phyloP scores from a whole-genome alignment of 2,797 vertebrate species.

The Pelodytes ibericus region DNA sequence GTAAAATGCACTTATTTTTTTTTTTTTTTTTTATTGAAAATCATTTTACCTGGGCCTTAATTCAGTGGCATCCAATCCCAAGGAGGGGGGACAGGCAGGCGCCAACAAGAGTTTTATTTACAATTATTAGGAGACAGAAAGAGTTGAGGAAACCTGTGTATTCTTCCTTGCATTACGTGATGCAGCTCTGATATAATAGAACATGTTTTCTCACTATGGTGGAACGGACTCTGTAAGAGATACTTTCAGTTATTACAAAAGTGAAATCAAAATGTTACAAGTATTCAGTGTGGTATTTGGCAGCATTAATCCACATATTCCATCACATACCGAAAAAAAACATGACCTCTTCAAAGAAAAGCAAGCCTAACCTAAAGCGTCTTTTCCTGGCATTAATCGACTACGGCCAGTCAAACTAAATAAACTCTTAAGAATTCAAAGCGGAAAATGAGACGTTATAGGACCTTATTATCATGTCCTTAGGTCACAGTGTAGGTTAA shows the following conservation, averaged over 20 bases:
- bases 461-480: slow-evolving; percentile 70
- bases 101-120: too few species aligned
- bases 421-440: slow-evolving; percentile 72
- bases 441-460: slow-evolving; percentile 66
- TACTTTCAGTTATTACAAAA: not conserved
- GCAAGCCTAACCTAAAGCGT: slow-evolving; percentile 63
- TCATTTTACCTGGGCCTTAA: too few species aligned
- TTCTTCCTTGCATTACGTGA: too few species aligned
- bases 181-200: too few species aligned
- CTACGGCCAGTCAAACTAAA: slow-evolving; percentile 73
- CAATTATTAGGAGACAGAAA: too few species aligned
- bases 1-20: too few species aligned
- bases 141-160: too few species aligned
- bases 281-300: slow-evolving; percentile 63
- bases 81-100: too few species aligned
- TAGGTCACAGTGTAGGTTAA: slow-evolving; percentile 66
- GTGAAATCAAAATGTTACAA: not conserved
- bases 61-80: too few species aligned
- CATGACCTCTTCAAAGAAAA: slow-evolving; percentile 71
- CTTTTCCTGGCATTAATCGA: slow-evolving; percentile 69
- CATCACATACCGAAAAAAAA: slow-evolving; percentile 72
- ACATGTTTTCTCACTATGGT: too few species aligned
- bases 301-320: slow-evolving; percentile 66
- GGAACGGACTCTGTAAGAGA: too few species aligned
- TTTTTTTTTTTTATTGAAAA: too few species aligned